A percentile compares a stretch with the other conserved stretches of the same genome.
Evolutionary conservation across 2,888 invertebrate species (phyloP).

Genomic region (Hanleya hanleyi): DNA sequence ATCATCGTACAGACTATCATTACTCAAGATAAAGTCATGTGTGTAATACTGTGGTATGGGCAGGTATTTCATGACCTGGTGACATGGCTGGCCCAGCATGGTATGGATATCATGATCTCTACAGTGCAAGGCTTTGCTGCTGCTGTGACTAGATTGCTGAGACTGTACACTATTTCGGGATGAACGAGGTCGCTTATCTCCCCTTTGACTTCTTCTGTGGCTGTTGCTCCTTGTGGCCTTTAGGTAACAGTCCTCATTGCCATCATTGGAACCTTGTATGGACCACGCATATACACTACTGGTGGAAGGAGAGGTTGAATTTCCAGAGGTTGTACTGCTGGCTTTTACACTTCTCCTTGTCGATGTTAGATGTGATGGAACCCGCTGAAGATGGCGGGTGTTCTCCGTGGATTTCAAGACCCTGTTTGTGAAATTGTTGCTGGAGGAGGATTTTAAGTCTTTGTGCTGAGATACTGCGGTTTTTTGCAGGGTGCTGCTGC

Average conservation of each 20-base stretch:
- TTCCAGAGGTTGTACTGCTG: not conserved
- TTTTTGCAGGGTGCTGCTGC: constrained; percentile 48
- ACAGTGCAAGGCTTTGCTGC: not conserved
- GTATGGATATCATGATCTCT: constrained; percentile 15
- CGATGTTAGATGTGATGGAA: constrained; percentile 15
- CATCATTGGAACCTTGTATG: constrained; percentile 46
- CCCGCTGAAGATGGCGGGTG: constrained; percentile 36
- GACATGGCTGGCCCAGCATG: constrained; percentile 17
- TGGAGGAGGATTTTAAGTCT: constrained; percentile 47
- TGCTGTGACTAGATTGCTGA: not conserved
- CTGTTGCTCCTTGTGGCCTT: constrained; percentile 45
- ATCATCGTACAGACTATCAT: constrained; percentile 47
- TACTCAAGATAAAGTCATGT: constrained; percentile 6
- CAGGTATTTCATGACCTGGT: not conserved
- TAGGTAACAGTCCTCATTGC: constrained; percentile 5
- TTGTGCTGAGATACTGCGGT: constrained; percentile 59
- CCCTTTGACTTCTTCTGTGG: constrained; percentile 32
- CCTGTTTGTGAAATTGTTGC: constrained; percentile 44
- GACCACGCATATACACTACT: constrained; percentile 59
- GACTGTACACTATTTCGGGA: not conserved
- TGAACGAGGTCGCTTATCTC: not conserved
- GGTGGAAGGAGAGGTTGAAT: not conserved
- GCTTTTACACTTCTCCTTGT: constrained; percentile 11
- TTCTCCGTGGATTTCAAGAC: constrained; percentile 34
- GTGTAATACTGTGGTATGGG: not conserved